Base-by-base conservation (phyloP, 2,888 invertebrate species). In the Drosophila nr. fundita region DNA sequence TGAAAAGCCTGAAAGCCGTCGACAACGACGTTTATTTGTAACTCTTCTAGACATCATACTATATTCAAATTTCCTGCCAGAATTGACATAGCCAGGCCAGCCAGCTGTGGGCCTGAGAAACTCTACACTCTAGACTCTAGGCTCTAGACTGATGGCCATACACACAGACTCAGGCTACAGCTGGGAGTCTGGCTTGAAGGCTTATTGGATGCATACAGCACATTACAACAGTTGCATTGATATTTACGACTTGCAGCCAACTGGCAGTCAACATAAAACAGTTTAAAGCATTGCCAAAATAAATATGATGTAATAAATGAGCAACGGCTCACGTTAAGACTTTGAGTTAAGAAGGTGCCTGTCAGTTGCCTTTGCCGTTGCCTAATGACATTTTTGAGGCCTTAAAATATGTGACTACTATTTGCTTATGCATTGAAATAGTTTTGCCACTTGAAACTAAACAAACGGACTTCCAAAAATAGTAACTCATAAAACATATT, bases 1-100 rank as follows among this genome's bases (percentile, higher is more conserved):
- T 84, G 90, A 82, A 89, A 84, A 89, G 79, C 83, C 89, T 82
- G 83, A 89, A 87, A 84, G 85, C 67, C 76, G 67, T 66, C 74
- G 64, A 76, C 76, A 68, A 59, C 73, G 50, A 77, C 54, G 74
- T 82, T 71, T 80, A 63, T 71, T 68, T 80, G 77, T 80, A 48
- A 68, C 62, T 68, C 78, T 82, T 73, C 82, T 73, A 73, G 63
- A 68, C 73, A 59, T 63, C 60, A 78, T 55, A 58, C 55, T 63
- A 72, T 84, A 84, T 82, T 82, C 81, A 82, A 82, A 82, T 84
- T 68, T 75, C 50, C 82, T 74, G 69, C 68, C 79, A 81, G 82
- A 75, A 83, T 83, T 80, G 80, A 80, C 71, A 82, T 68, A 57
- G 77, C 57, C 66, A 50, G 70, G 11, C 54, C 73, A 65, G 63